A percentile compares a stretch with the other conserved stretches of the same genome.
phyloP scores from a whole-genome alignment of 1,140 invertebrate species.

The Drosophila pectinifera region DNA sequence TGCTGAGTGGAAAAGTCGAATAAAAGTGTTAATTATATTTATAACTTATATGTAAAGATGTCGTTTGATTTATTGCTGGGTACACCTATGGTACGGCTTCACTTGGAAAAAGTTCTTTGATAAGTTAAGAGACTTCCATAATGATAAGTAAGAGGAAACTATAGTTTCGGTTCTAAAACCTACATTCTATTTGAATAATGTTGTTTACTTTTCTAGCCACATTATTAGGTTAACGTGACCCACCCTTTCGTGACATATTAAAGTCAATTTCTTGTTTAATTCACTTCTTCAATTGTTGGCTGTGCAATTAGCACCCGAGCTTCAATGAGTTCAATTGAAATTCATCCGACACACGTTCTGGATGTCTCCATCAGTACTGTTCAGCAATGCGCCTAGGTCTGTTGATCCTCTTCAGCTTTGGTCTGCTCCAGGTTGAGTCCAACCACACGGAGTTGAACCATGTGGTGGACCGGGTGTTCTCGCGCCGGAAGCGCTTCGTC shows the following conservation, averaged over 20 bases:
- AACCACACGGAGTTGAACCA: constrained; percentile 52
- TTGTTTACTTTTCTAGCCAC: neutral
- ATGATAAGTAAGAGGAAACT: neutral
- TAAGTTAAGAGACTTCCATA: neutral
- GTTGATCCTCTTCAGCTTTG: constrained; percentile 33
- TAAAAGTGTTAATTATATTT: constrained; percentile 10
- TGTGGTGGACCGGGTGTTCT: constrained; percentile 71
- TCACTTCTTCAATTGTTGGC: constrained; percentile 19
- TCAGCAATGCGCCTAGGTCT: constrained; percentile 43
- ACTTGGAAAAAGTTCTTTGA: too few relatives aligned
- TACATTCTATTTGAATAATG: neutral
- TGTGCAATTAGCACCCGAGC: constrained; percentile 15
- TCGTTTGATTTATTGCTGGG: too few relatives aligned
- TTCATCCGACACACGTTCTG: neutral
- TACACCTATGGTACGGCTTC: too few relatives aligned
- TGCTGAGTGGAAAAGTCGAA: constrained; percentile 52
- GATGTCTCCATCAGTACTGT: constrained; percentile 64
- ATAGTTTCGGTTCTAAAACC: neutral
- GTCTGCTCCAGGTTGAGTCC: constrained; percentile 9
- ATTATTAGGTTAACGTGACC: neutral
- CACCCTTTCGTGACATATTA: neutral
- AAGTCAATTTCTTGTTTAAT: neutral
- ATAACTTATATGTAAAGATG: too few relatives aligned
- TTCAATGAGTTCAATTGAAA: constrained; percentile 11
- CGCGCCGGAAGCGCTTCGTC: constrained; percentile 71